Base-by-base conservation (phyloP, 2,888 invertebrate genomes). In the Pristionchus mayeri region DNA sequence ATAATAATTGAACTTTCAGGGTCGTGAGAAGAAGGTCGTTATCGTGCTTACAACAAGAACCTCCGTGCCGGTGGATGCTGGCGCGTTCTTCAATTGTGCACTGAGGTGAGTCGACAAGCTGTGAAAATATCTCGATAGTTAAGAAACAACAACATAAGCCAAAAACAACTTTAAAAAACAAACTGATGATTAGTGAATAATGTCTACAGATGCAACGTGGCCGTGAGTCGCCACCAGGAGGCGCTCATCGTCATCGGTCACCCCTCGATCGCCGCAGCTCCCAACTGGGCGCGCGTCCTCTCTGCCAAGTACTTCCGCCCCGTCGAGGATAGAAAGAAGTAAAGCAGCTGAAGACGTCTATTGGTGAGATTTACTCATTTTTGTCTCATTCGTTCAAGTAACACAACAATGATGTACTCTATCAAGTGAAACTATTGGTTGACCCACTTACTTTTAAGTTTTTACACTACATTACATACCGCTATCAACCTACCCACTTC, bases 141-240 rank as follows among this genome's bases (percentile, higher is more conserved):
- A 13, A 44, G 44, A 6, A 9, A 9, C 44, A 9, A 13, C 6
- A 6, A 13, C 44, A 44, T 44, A 9, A 13, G 44, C 13, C 44
- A 44, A 44, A 9, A 44, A 44, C n/a, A n/a, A n/a, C n/a, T n/a
- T n/a, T 44, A 13, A 44, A 13, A 44, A 13, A 44, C 44, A 44
- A 6, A 13, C 13, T 9, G 6, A 9, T 13, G 44, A 6, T 44
- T 13, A 44, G 7, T 44, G 7, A 44, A 44, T 44, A 54, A 3
- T 54, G 18, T n/a, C 16, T 30, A 1, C 67, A 67, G 67, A 67
- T 67, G 67, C 67, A 67, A 67, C 67, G 67, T 67, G 3, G 67
- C 67, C n/a, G 34, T 67, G n/a, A n/a, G 21, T 67, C 67, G 67
- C n/a, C 67, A 67, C 18, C 67, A 67, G n/a, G 67, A 67, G 37